phyloP scores from a whole-genome alignment of 1,140 invertebrate genomes.

The Meloidogyne exigua region DNA sequence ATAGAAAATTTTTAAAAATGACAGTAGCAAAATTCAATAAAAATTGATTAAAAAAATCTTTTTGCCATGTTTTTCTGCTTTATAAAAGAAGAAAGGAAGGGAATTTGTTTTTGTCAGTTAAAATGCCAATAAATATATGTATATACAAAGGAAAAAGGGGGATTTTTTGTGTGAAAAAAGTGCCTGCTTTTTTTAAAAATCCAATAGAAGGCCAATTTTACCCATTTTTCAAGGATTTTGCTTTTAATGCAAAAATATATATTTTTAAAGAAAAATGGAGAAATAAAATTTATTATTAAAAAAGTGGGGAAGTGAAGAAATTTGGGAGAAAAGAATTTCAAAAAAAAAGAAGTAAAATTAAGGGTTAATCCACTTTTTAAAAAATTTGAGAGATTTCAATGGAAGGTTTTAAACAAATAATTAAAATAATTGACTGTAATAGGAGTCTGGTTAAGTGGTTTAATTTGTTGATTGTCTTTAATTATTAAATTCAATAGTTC shows the following conservation, averaged over 20 bases:
- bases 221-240: constrained; percentile 2
- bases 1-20: background rate
- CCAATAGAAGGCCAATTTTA: constrained; percentile 1
- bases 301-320: background rate
- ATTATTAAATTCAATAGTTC: too few species aligned
- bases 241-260: background rate
- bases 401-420: too few species aligned
- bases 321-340: background rate
- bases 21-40: background rate
- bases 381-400: too few species aligned
- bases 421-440: too few species aligned
- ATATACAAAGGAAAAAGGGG: background rate
- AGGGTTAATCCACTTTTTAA: too few species aligned
- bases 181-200: background rate
- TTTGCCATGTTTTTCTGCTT: background rate
- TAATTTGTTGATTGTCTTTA: too few species aligned
- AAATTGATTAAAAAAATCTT: background rate
- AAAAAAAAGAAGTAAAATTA: too few species aligned
- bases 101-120: constrained; percentile 1
- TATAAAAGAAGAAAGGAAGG: background rate
- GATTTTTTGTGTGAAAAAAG: background rate
- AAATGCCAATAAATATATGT: background rate
- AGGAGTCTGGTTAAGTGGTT: too few species aligned
- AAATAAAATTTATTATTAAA: background rate
- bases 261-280: background rate